Conservation (phyloP, 92 coral and sea anemone genomes). For the Virgularia gustaviana region DNA sequence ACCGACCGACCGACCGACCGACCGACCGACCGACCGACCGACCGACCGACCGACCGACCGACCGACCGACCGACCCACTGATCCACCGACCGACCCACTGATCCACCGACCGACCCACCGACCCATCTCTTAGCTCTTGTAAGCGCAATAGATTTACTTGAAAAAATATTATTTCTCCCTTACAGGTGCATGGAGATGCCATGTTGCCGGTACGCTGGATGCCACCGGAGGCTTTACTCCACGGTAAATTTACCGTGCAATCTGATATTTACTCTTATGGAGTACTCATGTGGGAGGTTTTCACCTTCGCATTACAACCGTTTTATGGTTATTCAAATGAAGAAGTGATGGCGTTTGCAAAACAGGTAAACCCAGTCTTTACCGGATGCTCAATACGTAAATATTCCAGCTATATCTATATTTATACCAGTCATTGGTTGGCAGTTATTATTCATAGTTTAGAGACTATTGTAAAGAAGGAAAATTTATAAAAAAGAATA, state of each 20-base stretch:
- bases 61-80: too few species aligned
- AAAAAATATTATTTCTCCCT: neutral
- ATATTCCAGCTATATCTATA: neutral
- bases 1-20: too few species aligned
- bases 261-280: constrained; percentile 92
- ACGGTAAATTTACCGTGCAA: constrained; percentile 83
- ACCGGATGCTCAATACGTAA: neutral
- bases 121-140: neutral
- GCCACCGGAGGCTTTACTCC: constrained; percentile 90
- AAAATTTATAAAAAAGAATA: too few species aligned
- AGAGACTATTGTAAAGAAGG: too few species aligned
- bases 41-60: too few species aligned
- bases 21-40: too few species aligned
- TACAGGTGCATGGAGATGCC: constrained; percentile 85
- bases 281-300: constrained; percentile 86
- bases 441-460: neutral
- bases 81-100: too few species aligned
- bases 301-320: constrained; percentile 85
- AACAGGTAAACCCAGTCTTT: constrained; percentile 58
- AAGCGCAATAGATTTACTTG: neutral
- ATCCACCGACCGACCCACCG: too few species aligned
- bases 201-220: constrained; percentile 94
- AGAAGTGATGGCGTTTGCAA: constrained; percentile 79
- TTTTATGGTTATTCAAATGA: constrained; percentile 91
- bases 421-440: neutral